Percentiles rank a stretch among this genome's conserved stretches.
Evolutionary conservation across 2,797 vertebrate species (phyloP).

Genomic region (Oceanodroma leucorhoa): DNA sequence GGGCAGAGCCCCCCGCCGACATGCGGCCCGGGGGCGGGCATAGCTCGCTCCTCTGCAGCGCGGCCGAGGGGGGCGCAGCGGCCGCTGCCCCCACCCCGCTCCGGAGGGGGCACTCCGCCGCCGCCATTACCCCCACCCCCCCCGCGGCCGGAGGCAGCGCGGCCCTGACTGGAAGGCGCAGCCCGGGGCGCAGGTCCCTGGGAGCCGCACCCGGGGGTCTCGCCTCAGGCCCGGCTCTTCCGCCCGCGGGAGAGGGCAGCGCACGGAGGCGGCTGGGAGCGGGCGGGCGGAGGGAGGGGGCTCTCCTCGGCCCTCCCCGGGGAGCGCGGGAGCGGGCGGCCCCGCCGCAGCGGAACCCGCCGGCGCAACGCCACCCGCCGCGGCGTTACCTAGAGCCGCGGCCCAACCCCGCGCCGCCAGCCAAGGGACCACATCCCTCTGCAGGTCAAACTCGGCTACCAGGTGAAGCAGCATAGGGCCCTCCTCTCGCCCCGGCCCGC

Average conservation of each 20-base stretch:
- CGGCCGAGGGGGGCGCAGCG: background rate
- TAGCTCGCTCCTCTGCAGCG: rapidly evolving
- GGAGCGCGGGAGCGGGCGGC: background rate
- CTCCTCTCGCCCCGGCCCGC: background rate
- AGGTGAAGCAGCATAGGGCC: slow-evolving; percentile 6
- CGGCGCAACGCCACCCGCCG: background rate
- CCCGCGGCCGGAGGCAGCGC: background rate
- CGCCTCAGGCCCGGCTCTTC: background rate
- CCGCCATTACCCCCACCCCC: background rate
- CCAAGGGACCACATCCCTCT: slow-evolving; percentile 50
- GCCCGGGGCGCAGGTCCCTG: background rate
- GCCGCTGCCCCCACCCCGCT: background rate
- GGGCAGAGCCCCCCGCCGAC: no score
- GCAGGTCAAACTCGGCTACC: background rate
- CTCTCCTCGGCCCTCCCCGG: background rate
- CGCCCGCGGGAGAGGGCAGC: background rate
- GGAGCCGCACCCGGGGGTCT: no score
- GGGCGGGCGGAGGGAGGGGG: no score
- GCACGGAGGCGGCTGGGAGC: no score
- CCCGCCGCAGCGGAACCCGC: background rate
- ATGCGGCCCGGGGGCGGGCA: no score
- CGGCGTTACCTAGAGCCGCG: slow-evolving; percentile 16
- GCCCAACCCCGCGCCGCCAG: background rate
- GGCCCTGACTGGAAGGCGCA: background rate
- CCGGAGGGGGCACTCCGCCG: no score